phyloP scores from a whole-genome alignment of 2,888 invertebrate genomes.

The Eustalomyia histrio region DNA sequence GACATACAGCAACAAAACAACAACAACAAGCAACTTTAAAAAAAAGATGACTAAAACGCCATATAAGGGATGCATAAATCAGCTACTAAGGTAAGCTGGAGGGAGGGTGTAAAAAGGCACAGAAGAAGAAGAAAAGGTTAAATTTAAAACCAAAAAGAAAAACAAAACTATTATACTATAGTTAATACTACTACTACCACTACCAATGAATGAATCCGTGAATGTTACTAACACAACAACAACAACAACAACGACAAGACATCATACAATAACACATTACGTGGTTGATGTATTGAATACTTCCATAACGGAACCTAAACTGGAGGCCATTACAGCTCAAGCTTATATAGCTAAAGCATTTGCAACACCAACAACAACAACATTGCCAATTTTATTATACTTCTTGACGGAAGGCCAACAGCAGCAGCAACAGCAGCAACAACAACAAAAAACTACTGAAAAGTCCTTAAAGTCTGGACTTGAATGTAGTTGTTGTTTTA shows the following conservation, averaged over 20 bases:
- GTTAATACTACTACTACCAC: conserved; percentile 36
- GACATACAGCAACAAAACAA: neutral
- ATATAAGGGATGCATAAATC: neutral
- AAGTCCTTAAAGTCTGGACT: conserved; percentile 24
- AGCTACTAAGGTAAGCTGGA: neutral
- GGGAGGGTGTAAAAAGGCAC: neutral
- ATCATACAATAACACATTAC: conserved; percentile 38
- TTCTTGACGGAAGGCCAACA: neutral
- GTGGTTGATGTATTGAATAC: conserved; percentile 25
- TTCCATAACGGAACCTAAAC: neutral
- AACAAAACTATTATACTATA: neutral
- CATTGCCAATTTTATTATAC: conserved; percentile 25
- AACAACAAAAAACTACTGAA: neutral
- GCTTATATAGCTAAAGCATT: conserved; percentile 21
- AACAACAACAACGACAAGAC: conserved; percentile 51
- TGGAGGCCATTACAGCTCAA: neutral
- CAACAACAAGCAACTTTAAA: too few relatives aligned
- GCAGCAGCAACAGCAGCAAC: neutral
- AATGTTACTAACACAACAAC: conserved; percentile 59
- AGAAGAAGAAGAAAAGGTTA: neutral
- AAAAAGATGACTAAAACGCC: neutral
- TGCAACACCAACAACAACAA: conserved; percentile 22
- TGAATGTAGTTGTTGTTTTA: conserved; percentile 53
- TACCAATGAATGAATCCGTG: conserved; percentile 67
- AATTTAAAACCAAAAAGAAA: neutral